These are phyloP conservation scores for Origma solitaria DNA, from an alignment of 2,113 vertebrate genomes.

Conservation along the genomic window DNA sequence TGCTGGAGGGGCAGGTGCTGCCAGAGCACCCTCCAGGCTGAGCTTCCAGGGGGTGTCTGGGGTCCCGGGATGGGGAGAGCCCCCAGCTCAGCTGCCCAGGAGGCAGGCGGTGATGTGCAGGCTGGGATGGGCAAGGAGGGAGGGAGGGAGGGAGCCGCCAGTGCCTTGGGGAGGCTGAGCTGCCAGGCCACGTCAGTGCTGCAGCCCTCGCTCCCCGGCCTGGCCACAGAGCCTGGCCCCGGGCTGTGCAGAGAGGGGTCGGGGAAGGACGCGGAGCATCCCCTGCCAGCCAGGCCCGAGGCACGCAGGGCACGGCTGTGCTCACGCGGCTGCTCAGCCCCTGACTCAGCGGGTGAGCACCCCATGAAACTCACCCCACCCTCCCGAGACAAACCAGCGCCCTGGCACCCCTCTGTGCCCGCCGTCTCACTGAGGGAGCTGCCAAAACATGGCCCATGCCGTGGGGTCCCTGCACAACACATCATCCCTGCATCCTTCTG, in stretches of 20 bases:
- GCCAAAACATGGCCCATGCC: background rate
- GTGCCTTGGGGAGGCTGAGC: background rate
- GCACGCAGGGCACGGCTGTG: fast-evolving
- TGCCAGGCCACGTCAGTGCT: background rate
- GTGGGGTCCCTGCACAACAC: fast-evolving
- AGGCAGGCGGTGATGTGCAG: fast-evolving
- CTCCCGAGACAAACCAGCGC: background rate
- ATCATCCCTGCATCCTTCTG: background rate
- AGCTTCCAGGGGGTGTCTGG: background rate
- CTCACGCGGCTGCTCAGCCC: background rate
- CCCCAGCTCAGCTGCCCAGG: background rate
- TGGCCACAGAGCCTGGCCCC: background rate
- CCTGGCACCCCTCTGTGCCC: background rate
- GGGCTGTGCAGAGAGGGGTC: background rate
- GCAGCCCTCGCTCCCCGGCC: background rate
- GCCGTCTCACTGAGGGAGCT: fast-evolving
- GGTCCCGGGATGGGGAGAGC: background rate
- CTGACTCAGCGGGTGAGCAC: background rate
- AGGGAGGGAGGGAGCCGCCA: background rate
- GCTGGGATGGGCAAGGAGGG: background rate
- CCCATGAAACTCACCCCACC: background rate
- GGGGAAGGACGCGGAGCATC: background rate
- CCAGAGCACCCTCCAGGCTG: background rate
- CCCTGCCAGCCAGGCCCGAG: fast-evolving
- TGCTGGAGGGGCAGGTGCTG: background rate